A percentile compares a stretch with the other conserved stretches of the same genome.
These are phyloP conservation scores for Motacilla alba DNA, from an alignment of 2,113 vertebrate species.

Conservation along the genomic window DNA sequence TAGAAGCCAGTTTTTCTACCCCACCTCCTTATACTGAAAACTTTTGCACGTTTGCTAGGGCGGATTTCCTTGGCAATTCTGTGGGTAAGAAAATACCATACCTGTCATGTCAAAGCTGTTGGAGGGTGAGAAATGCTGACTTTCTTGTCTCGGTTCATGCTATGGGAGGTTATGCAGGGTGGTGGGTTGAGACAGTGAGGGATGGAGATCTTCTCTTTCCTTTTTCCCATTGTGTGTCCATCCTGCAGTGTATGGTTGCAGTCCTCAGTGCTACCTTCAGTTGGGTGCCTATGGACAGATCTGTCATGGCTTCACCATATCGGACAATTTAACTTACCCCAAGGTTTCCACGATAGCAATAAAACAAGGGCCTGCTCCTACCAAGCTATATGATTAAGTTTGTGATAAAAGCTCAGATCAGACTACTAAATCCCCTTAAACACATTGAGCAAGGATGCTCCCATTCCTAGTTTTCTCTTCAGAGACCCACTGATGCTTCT, in stretches of 20 bases:
- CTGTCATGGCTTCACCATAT: not conserved
- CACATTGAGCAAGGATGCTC: rapidly evolving
- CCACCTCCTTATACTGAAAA: constrained; percentile 54
- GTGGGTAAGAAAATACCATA: constrained; percentile 62
- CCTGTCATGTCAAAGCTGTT: constrained; percentile 62
- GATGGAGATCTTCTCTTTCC: not conserved
- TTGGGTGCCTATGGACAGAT: not conserved
- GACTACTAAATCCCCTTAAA: not conserved
- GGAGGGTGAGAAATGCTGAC: constrained; percentile 8
- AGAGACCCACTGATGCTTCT: not conserved
- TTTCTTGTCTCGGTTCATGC: constrained; percentile 43
- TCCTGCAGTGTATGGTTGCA: not conserved
- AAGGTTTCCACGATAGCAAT: not conserved
- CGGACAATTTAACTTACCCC: not conserved
- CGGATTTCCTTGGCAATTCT: constrained; percentile 59
- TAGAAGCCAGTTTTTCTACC: constrained; percentile 56
- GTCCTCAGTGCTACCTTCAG: not conserved
- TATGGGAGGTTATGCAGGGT: not conserved
- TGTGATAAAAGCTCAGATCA: not conserved
- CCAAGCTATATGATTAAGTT: not conserved
- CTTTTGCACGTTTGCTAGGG: constrained; percentile 54
- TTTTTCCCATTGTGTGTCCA: not conserved
- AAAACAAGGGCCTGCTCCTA: not conserved
- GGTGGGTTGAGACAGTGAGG: not conserved
- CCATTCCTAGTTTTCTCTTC: not conserved